Percentiles rank a stretch among this genome's conserved stretches.
phyloP scores from a whole-genome alignment of 2,888 invertebrate genomes.

The Meloe dianella region DNA sequence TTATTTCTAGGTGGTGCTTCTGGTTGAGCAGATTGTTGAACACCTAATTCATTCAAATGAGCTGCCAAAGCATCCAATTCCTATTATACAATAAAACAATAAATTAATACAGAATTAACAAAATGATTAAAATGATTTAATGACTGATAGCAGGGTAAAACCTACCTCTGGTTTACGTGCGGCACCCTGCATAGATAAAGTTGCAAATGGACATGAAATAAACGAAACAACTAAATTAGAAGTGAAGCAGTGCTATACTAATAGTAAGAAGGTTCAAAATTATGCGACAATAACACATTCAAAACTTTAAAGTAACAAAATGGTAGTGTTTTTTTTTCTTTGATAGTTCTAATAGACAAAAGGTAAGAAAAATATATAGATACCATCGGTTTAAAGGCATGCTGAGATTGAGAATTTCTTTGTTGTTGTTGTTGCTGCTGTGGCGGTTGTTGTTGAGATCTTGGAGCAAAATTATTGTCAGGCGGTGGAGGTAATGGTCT shows the following conservation, averaged over 20 bases:
- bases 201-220: constrained; percentile 64
- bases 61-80: constrained; percentile 96
- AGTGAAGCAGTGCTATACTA: constrained; percentile 52
- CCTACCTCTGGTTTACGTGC: constrained; percentile 91
- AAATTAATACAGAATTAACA: constrained; percentile 22
- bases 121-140: constrained; percentile 21
- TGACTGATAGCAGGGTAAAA: constrained; percentile 43
- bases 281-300: neutral
- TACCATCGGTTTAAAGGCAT: constrained; percentile 90
- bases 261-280: constrained; percentile 40
- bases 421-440: constrained; percentile 68
- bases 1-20: constrained; percentile 75
- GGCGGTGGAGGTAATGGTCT: constrained; percentile 87
- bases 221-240: constrained; percentile 64
- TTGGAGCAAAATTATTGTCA: constrained; percentile 65
- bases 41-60: constrained; percentile 92
- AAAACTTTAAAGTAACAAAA: neutral
- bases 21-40: constrained; percentile 67
- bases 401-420: constrained; percentile 81
- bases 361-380: constrained; percentile 50
- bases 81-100: constrained; percentile 59
- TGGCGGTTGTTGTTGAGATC: constrained; percentile 55
- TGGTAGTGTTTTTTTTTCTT: neutral
- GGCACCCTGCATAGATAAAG: constrained; percentile 69
- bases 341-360: neutral